Conservation (phyloP, 2,888 invertebrate species). For the Rhodophaea formosa region DNA sequence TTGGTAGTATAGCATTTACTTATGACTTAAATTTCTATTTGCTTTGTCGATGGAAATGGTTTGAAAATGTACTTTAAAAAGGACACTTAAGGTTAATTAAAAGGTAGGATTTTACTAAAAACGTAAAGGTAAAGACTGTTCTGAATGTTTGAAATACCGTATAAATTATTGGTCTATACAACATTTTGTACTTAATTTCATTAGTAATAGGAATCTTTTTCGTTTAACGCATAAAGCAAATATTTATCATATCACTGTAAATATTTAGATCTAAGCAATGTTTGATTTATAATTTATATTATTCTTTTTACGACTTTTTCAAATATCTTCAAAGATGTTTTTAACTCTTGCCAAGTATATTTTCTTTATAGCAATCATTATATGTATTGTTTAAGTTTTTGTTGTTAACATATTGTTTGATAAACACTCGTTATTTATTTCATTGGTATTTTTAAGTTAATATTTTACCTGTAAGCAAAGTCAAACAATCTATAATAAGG, state of each 20-base stretch:
- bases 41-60: no score
- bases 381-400: not conserved
- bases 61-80: no score
- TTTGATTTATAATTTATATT: not conserved
- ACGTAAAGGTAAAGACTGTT: not conserved
- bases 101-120: not conserved
- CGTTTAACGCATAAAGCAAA: conserved; percentile 11
- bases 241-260: conserved; percentile 30
- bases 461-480: no score
- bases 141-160: not conserved
- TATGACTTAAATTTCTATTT: no score
- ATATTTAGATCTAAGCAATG: conserved; percentile 23
- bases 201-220: conserved; percentile 18
- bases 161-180: not conserved
- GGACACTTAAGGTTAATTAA: not conserved
- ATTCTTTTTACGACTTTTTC: not conserved
- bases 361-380: not conserved
- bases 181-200: conserved; percentile 27
- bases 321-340: not conserved
- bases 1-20: no score
- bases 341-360: conserved; percentile 5
- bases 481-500: no score
- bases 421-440: conserved; percentile 9
- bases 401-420: not conserved
- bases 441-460: not conserved